Conservation (phyloP, 2,888 invertebrate genomes). For the Plagodis pulveraria region DNA sequence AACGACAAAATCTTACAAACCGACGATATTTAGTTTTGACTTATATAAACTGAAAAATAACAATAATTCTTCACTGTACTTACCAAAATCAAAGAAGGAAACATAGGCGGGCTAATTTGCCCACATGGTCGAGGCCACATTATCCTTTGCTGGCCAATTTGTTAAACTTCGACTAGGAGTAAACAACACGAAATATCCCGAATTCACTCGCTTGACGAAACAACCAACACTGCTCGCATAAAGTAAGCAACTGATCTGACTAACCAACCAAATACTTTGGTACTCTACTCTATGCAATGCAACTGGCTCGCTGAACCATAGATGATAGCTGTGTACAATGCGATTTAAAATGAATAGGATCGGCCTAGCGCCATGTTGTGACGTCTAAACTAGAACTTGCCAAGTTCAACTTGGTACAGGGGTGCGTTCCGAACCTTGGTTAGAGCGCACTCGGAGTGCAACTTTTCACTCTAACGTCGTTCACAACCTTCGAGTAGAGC, state of each 20-base stretch:
- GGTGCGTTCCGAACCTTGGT: no score
- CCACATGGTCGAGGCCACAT: slow-evolving; percentile 2
- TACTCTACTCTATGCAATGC: no score
- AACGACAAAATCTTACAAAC: background rate
- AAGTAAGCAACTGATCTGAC: background rate
- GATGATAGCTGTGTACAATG: no score
- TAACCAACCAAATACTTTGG: no score
- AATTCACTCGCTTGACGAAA: background rate
- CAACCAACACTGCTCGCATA: background rate
- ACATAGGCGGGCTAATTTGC: slow-evolving; percentile 10
- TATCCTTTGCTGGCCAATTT: background rate
- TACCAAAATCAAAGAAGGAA: slow-evolving; percentile 19
- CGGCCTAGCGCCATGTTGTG: no score
- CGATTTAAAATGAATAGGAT: no score
- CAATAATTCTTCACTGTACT: slow-evolving; percentile 4
- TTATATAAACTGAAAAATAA: background rate
- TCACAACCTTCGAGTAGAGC: no score
- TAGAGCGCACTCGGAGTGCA: no score
- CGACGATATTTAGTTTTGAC: slow-evolving; percentile 1
- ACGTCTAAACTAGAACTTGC: no score
- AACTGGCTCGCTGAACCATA: no score
- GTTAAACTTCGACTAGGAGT: slow-evolving; percentile 1
- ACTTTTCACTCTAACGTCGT: no score
- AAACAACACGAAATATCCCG: background rate
- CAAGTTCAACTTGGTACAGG: no score